Base-by-base conservation (phyloP, 2,113 vertebrate genomes). In the Pandion haliaetus region DNA sequence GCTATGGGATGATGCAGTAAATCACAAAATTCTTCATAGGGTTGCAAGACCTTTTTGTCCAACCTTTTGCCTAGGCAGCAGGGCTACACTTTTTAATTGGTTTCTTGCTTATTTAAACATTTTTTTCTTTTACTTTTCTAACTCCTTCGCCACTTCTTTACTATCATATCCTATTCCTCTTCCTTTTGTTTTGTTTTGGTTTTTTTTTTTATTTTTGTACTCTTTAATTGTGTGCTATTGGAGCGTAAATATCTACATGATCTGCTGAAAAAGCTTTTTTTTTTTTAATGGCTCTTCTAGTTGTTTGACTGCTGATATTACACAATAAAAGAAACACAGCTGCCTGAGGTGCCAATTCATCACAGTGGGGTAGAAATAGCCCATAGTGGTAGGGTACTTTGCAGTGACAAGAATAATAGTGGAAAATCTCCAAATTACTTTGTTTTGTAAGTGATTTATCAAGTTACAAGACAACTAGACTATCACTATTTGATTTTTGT, bases 341-440 rank as follows among this genome's bases (percentile, higher is more conserved):
- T 59, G 45, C 57, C 77, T 77, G 70, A 88, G 83, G 62, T 93
- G 55, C 63, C 50, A 77, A 0, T 90, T 94, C 55, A 79, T 92
- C 93, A 62, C 92, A 84, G 65, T 28, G 9, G 76, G 86, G 40
- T 79, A 76, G 52, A 91, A 86, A 38, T 90, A 83, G 82, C 38
- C 82, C 52, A 26, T 34, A 26, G 78, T 74, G 26, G 74, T 29
- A 85, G 57, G 10, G 17, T 55, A 61, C 12, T 87, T 87, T 69
- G 32, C 62, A 45, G 14, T 86, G 87, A 76, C 66, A 72, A 82
- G 57, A 65, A 76, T 63, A 82, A 61, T 31, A 61, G 19, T n/a
- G n/a, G 34, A 58, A 94, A 90, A 72, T 54, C 70, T 69, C 49
- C 73, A 73, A 82, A 88, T 61, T 50, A 40, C 42, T 74, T 86